These are phyloP conservation scores for Kryphioiulus occultus DNA, from an alignment of 2,888 invertebrate species.

Conservation along the genomic window DNA sequence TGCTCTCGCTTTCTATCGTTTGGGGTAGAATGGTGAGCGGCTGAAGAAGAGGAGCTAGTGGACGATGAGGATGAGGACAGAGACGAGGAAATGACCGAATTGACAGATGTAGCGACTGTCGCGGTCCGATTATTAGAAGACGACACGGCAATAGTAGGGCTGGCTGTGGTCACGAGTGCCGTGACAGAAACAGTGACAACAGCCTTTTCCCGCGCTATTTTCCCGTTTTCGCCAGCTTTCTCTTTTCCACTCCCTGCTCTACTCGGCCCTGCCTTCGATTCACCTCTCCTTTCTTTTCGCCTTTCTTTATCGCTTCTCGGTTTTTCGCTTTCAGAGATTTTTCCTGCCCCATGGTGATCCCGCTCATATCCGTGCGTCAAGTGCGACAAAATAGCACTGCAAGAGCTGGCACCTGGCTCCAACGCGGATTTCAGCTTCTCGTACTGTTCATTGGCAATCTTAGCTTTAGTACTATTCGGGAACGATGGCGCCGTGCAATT, in stretches of 20 bases:
- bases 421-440: background rate
- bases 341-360: background rate
- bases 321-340: constrained; percentile 11
- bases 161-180: background rate
- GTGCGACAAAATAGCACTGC: background rate
- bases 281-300: constrained; percentile 54
- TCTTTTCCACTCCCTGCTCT: constrained; percentile 50
- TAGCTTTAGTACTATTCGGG: background rate
- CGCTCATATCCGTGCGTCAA: background rate
- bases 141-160: constrained; percentile 7
- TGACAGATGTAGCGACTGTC: constrained; percentile 3
- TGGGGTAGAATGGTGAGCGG: background rate
- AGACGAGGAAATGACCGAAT: constrained; percentile 60
- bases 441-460: background rate
- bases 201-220: constrained; percentile 42
- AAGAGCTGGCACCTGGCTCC: background rate
- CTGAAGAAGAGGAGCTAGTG: background rate
- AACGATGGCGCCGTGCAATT: background rate
- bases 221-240: constrained; percentile 46
- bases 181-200: constrained; percentile 51
- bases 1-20: constrained; percentile 40
- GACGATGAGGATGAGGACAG: constrained; percentile 68
- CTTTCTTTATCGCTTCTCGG: constrained; percentile 43
- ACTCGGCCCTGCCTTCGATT: constrained; percentile 39
- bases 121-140: background rate